Evolutionary conservation across 2,113 vertebrate species (phyloP), one percentile per base, ranked within the genome.

Genomic region (Microtus montanus): DNA sequence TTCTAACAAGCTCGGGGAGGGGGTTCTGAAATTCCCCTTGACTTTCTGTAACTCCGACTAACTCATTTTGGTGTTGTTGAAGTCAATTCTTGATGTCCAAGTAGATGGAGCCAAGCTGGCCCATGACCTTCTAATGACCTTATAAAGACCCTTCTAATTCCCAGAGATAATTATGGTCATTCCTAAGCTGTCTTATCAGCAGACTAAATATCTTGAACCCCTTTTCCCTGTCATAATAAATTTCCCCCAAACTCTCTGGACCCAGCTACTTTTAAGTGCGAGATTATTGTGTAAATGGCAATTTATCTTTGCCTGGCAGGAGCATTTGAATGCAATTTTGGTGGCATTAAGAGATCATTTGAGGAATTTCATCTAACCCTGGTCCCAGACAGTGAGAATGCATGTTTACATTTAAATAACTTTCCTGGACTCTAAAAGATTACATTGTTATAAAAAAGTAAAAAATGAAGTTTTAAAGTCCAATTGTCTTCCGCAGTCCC

Each of bases 271-370:
- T 95, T 88, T 89, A 95, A 97, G 82, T 70, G 77, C 86, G 79
- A 71, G 94, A 71, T 77, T 64, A 61, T 74, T 44, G 92, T 96
- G 89, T 71, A 89, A 82, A 86, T 73, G 86, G 78, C 13, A 33
- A 44, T 95, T 90, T 92, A 89, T 96, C 94, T 92, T 44, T 93
- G 96, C 91, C 66, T 90, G 71, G 91, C 88, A 73, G 71, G 89
- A 89, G 90, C 82, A 73, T 94, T 90, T 35, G 73, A 89, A 44
- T 89, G 96, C 47, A 92, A 92, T 96, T 96, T 94, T 54, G 89
- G 66, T 71, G 71, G 95, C 64, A 94, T 96, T 96, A 95, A 95
- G 94, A 95, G 95, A 92, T 97, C 92, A 83, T 94, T 95, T 63
- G 74, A 86, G 92, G 96, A 92, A 95, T 93, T 96, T 93, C 91